A percentile compares a stretch with the other conserved stretches of the same genome.
Conservation (phyloP, 2,797 vertebrate genomes). For the Sternotherus odoratus region DNA sequence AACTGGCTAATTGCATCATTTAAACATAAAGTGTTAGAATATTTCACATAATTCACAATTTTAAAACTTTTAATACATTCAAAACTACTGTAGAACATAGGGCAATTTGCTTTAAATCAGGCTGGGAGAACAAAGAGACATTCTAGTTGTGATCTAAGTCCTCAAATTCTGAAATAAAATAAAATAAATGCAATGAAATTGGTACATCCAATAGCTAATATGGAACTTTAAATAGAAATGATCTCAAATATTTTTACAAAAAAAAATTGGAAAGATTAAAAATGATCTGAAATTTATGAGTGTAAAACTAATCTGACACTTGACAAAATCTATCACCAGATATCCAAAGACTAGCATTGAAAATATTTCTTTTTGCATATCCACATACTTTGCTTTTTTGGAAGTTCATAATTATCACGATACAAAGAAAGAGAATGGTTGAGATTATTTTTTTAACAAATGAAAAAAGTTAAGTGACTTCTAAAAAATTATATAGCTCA, state of each 20-base stretch:
- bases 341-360: constrained; percentile 1
- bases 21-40: constrained; percentile 82
- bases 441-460: background rate
- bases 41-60: constrained; percentile 82
- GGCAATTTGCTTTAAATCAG: constrained; percentile 77
- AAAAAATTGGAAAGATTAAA: constrained; percentile 41
- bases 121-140: constrained; percentile 70
- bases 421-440: background rate
- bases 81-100: constrained; percentile 79
- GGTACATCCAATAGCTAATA: constrained; percentile 34
- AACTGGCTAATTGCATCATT: constrained; percentile 84
- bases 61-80: constrained; percentile 79
- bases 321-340: constrained; percentile 5
- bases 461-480: background rate
- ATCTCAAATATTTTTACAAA: constrained; percentile 52
- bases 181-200: constrained; percentile 61
- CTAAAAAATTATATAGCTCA: background rate
- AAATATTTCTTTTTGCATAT: background rate
- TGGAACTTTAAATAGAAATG: constrained; percentile 35
- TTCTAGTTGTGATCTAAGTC: constrained; percentile 47
- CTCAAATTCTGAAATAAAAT: constrained; percentile 64
- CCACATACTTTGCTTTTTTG: background rate
- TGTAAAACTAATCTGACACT: background rate
- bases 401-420: constrained; percentile 8
- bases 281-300: constrained; percentile 38